These are phyloP conservation scores for Luehdorfia chinensis DNA, from an alignment of 1,140 invertebrate species.

Conservation along the genomic window DNA sequence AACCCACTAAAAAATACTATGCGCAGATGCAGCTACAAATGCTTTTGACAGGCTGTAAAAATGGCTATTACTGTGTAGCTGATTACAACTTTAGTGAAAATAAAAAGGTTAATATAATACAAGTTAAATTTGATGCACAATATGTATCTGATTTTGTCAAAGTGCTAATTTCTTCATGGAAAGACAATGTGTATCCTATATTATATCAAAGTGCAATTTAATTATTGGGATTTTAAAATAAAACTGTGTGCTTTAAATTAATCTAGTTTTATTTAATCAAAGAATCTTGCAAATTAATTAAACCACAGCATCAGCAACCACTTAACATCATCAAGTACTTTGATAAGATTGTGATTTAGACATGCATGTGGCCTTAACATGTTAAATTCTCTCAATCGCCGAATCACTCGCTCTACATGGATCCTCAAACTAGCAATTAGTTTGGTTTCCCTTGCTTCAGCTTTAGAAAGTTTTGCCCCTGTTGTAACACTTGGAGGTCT, in stretches of 20 bases:
- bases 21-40: constrained; percentile 50
- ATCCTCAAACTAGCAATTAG: constrained; percentile 29
- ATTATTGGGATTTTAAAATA: no score
- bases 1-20: constrained; percentile 29
- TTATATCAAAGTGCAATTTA: constrained; percentile 2
- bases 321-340: constrained; percentile 29
- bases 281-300: constrained; percentile 44
- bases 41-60: constrained; percentile 28
- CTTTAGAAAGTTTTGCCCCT: constrained; percentile 29
- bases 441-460: constrained; percentile 39
- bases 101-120: no score
- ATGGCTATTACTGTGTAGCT: constrained; percentile 10
- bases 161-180: constrained; percentile 16
- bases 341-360: constrained; percentile 34
- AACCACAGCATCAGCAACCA: constrained; percentile 31
- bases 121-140: no score
- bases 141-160: constrained; percentile 17
- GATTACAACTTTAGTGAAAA: no score
- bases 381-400: constrained; percentile 25
- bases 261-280: constrained; percentile 19
- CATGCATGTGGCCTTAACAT: constrained; percentile 51
- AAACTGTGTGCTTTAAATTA: no score
- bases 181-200: constrained; percentile 19
- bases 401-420: constrained; percentile 49
- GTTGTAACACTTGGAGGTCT: constrained; percentile 53